phyloP scores from a whole-genome alignment of 2,888 invertebrate species.

The Drosophila borborema region DNA sequence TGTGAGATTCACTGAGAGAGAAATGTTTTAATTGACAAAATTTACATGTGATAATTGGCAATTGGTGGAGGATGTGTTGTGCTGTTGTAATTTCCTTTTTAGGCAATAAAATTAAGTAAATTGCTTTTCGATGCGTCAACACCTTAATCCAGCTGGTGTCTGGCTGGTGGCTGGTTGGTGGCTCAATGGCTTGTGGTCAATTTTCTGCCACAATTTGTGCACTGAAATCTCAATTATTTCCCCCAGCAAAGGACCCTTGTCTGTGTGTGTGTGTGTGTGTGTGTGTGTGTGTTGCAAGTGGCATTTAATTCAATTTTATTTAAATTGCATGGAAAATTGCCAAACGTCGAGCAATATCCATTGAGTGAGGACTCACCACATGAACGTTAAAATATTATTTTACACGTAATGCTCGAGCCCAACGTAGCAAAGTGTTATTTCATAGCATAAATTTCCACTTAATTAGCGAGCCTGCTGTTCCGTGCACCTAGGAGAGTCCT shows the following conservation, averaged over 20 bases:
- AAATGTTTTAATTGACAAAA: constrained; percentile 2
- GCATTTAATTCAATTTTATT: constrained; percentile 76
- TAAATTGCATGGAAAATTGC: constrained; percentile 73
- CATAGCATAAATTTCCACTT: constrained; percentile 77
- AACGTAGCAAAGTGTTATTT: constrained; percentile 61
- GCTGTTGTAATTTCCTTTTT: constrained; percentile 2
- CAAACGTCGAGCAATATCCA: constrained; percentile 33
- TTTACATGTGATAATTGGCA: constrained; percentile 8
- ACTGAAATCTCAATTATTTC: constrained; percentile 62
- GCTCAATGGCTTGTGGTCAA: constrained; percentile 44
- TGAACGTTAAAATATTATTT: constrained; percentile 68
- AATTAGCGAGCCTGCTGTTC: constrained; percentile 56
- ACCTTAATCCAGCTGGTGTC: constrained; percentile 25
- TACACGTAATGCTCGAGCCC: constrained; percentile 51
- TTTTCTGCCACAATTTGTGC: constrained; percentile 39
- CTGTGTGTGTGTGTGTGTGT: constrained; percentile 25
- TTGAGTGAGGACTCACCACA: constrained; percentile 14
- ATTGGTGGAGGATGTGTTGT: no score
- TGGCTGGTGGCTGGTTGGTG: neutral
- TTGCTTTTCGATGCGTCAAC: constrained; percentile 29
- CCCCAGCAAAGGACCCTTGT: constrained; percentile 19
- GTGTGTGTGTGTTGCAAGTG: constrained; percentile 35
- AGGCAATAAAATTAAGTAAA: constrained; percentile 19
- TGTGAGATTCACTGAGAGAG: neutral
- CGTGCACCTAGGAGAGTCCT: constrained; percentile 1